Evolutionary conservation across 2,797 vertebrate genomes (phyloP).

Genomic region (Melanotaenia boesemani): DNA sequence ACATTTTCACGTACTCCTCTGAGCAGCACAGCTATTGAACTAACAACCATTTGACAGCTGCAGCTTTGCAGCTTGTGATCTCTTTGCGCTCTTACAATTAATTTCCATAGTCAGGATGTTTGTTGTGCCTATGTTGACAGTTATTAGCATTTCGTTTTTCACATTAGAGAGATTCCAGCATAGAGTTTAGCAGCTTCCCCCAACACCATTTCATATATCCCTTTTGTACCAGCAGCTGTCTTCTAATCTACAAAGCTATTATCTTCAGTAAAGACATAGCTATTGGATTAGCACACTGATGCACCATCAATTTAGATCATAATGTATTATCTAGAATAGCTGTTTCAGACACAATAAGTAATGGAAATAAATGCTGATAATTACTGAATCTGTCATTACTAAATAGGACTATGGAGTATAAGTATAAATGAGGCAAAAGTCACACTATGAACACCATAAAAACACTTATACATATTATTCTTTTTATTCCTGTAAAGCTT

Average conservation of each 20-base stretch:
- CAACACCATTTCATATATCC: too few relatives aligned
- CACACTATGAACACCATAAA: too few relatives aligned
- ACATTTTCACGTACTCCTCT: slow-evolving; percentile 14
- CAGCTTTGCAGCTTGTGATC: slow-evolving; percentile 1
- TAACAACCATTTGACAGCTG: slow-evolving; percentile 16
- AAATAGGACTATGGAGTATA: background rate
- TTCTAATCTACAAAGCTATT: slow-evolving; percentile 23
- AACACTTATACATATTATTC: background rate
- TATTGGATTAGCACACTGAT: background rate
- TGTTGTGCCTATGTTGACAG: background rate
- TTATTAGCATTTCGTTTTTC: slow-evolving; percentile 6
- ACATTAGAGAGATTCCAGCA: slow-evolving; percentile 15
- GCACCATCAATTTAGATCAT: background rate
- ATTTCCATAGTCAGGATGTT: background rate
- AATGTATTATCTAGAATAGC: background rate
- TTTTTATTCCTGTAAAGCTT: background rate
- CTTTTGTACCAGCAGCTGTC: background rate
- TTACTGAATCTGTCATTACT: background rate
- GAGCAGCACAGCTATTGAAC: slow-evolving; percentile 7
- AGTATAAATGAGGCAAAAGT: too few relatives aligned
- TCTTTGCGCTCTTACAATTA: background rate
- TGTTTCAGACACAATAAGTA: background rate
- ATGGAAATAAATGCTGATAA: background rate
- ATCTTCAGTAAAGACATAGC: background rate
- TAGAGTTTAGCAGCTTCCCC: slow-evolving; percentile 6